A percentile compares a stretch with the other conserved stretches of the same genome.
These are phyloP conservation scores for Lagorchestes hirsutus DNA, from an alignment of 2,797 vertebrate species.

Conservation along the genomic window DNA sequence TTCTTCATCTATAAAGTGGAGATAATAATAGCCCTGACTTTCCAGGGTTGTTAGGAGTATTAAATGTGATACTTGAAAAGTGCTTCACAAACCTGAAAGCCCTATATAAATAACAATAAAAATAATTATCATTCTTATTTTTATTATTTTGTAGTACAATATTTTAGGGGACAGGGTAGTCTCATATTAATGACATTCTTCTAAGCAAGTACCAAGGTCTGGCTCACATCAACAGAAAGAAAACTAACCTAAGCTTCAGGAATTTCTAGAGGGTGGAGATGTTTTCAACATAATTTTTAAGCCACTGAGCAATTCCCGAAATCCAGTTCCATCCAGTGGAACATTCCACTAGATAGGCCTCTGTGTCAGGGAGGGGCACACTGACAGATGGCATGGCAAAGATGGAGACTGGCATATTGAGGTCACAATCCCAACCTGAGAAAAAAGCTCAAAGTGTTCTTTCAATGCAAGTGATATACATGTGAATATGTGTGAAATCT, in stretches of 20 bases:
- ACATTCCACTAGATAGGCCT: neutral
- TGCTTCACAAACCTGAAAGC: neutral
- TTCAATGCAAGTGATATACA: neutral
- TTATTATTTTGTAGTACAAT: neutral
- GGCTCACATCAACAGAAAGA: neutral
- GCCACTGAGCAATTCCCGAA: neutral
- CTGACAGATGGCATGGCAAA: neutral
- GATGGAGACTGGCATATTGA: neutral
- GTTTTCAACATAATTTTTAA: neutral
- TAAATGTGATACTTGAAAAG: neutral
- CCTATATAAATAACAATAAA: neutral
- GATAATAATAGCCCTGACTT: neutral
- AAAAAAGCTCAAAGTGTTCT: neutral
- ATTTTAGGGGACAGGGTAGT: neutral
- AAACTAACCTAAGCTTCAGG: neutral
- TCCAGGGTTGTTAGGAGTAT: neutral
- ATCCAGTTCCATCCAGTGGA: neutral
- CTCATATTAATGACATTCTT: neutral
- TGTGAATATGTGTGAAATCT: neutral
- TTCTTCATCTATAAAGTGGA: neutral
- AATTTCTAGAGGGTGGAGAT: constrained; percentile 1
- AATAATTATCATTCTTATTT: neutral
- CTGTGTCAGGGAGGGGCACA: neutral
- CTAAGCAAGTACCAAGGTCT: neutral
- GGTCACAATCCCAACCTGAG: neutral